Evolutionary conservation across 1,140 invertebrate species (phyloP).

Genomic region (Pygmarrhopalites habei): DNA sequence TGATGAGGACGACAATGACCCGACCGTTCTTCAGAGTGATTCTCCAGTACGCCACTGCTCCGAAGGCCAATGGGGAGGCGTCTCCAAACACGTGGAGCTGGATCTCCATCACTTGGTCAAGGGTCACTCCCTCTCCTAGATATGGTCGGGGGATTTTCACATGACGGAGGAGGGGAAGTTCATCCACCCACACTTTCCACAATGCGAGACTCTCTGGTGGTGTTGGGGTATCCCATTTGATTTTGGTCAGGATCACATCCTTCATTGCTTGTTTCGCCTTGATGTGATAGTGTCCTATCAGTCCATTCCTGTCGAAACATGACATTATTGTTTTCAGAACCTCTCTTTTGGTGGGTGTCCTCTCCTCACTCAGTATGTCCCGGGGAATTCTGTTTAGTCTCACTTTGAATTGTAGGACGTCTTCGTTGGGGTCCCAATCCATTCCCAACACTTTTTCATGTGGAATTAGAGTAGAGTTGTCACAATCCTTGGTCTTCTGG

Average conservation of each 20-base stretch:
- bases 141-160: constrained; percentile 6
- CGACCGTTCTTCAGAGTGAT: not conserved
- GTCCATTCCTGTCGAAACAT: constrained; percentile 20
- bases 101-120: not conserved
- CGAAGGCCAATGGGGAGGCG: constrained; percentile 22
- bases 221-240: constrained; percentile 21
- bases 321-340: constrained; percentile 9
- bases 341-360: constrained; percentile 18
- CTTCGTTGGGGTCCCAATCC: constrained; percentile 3
- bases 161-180: not conserved
- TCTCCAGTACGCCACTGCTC: constrained; percentile 17
- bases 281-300: constrained; percentile 14
- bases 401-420: not conserved
- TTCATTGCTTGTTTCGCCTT: constrained; percentile 26
- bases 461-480: too few relatives aligned
- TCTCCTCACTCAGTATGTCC: not conserved
- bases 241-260: constrained; percentile 17
- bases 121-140: not conserved
- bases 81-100: constrained; percentile 29
- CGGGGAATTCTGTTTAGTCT: constrained; percentile 6
- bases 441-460: constrained; percentile 15
- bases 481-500: not conserved
- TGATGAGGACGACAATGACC: not conserved
- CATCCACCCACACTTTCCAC: constrained; percentile 15
- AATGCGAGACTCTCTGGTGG: not conserved